phyloP scores from a whole-genome alignment of 2,113 vertebrate species.

The Ondatra zibethicus region DNA sequence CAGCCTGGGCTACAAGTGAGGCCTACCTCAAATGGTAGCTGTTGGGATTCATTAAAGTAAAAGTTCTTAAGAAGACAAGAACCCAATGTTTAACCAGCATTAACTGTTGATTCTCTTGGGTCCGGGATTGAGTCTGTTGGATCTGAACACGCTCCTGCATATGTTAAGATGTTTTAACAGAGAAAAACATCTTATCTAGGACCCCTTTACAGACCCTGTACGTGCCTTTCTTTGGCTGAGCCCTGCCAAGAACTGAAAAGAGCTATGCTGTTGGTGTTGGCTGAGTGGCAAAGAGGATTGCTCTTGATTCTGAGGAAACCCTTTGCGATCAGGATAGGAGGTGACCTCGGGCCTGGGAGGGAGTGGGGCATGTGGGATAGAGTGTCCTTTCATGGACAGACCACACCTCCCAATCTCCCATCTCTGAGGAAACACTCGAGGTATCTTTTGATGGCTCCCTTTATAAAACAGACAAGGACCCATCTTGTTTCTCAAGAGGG shows the following conservation, averaged over 20 bases:
- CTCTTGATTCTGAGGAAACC: not conserved
- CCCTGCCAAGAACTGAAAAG: not conserved
- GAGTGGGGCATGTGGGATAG: accelerated
- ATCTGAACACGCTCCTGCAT: not conserved
- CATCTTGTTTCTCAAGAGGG: not conserved
- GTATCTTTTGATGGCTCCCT: not conserved
- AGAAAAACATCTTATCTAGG: not conserved
- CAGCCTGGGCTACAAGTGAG: not conserved
- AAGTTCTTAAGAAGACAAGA: not conserved
- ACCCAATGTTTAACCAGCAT: not conserved
- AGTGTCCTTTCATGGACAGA: not conserved
- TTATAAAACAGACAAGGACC: not conserved
- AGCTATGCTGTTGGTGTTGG: not conserved
- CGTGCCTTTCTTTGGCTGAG: not conserved
- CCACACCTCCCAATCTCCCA: too few relatives aligned
- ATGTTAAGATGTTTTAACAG: not conserved
- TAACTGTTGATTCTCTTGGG: not conserved
- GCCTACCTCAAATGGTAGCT: not conserved
- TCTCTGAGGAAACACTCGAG: not conserved
- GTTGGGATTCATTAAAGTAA: not conserved
- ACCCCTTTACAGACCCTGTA: not conserved
- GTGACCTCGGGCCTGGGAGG: not conserved
- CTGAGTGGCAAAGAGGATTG: too few relatives aligned
- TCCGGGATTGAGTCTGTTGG: not conserved
- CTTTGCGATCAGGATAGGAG: not conserved